Evolutionary conservation across 2,797 vertebrate species (phyloP), one percentile per base, ranked within the genome.

Genomic region (Acanthis flammea): DNA sequence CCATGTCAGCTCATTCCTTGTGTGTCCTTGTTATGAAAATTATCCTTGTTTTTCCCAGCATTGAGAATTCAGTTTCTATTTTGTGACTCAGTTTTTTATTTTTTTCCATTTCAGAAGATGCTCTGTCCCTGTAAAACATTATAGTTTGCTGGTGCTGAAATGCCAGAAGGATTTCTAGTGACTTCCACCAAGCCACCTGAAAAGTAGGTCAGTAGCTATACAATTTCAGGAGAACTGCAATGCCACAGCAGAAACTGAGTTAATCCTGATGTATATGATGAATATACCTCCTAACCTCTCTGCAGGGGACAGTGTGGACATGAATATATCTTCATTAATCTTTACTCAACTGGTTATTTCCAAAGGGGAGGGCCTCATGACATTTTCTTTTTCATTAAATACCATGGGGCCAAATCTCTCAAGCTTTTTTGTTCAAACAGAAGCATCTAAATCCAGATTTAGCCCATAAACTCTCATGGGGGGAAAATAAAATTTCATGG

Each of bases 121-220:
- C 42, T 77, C 0, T 30, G 57, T 78, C 51, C 28, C 70, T 57
- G 50, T 63, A 85, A 95, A 93, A 60, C 42, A 71, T 57, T 41
- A 18, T 45, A 18, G 10, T 72, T 75, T 84, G 55, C 51, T 78
- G 73, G 66, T 58, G 25, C 62, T 90, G 60, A 90, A 71, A 77
- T 13, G 25, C 89, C 70, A 74, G 82, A 88, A 93, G 28, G 72
- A 53, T 89, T 95, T 78, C 73, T 72, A 90, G 33, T 82, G 74
- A 79, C 87, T 93, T 92, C 78, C 65, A 94, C 87, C 93, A 80
- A 90, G 80, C 50, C 89, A 95, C 72, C 87, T 93, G 72, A 90
- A 94, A 96, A 97, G 65, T 95, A 96, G 93, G 96, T 95, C 95
- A 96, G 50, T 76, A 74, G 75, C 60, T 83, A 28, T 25, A 61